Percentiles rank a stretch among this genome's conserved stretches.
Evolutionary conservation across 2,888 invertebrate species (phyloP).

Genomic region (Hetaerina titia): DNA sequence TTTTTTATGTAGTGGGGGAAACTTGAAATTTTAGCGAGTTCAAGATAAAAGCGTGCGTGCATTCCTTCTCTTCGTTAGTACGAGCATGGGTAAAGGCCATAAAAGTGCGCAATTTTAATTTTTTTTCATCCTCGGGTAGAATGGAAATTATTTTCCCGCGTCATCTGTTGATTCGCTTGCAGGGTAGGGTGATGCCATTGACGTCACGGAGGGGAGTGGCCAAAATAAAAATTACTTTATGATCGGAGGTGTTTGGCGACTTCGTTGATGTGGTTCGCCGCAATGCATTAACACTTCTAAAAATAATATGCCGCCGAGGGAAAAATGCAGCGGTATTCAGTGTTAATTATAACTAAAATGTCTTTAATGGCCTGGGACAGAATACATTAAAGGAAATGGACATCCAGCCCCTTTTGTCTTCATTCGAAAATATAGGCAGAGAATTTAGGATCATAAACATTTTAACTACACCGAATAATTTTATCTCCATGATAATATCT

Average conservation of each 20-base stretch:
- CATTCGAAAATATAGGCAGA: no score
- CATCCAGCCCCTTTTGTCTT: no score
- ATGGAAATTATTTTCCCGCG: not conserved
- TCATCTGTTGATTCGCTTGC: no score
- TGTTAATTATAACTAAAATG: not conserved
- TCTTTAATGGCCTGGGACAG: no score
- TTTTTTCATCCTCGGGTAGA: not conserved
- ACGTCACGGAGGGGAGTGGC: no score
- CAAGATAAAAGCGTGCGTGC: not conserved
- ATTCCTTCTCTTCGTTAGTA: not conserved
- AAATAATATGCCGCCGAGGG: no score
- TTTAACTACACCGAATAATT: no score
- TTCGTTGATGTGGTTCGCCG: not conserved
- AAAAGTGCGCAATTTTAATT: not conserved
- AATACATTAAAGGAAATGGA: no score
- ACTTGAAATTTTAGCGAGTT: conserved; percentile 1
- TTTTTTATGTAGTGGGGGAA: not conserved
- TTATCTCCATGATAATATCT: no score
- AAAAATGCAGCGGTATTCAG: not conserved
- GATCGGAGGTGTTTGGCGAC: not conserved
- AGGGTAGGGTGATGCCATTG: no score
- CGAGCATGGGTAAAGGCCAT: not conserved
- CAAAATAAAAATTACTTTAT: not conserved
- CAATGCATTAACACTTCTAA: not conserved
- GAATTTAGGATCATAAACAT: no score